These are phyloP conservation scores for Geodia barretti DNA, from an alignment of 37 sponge, comb jelly and placozoan species.

Conservation along the genomic window DNA sequence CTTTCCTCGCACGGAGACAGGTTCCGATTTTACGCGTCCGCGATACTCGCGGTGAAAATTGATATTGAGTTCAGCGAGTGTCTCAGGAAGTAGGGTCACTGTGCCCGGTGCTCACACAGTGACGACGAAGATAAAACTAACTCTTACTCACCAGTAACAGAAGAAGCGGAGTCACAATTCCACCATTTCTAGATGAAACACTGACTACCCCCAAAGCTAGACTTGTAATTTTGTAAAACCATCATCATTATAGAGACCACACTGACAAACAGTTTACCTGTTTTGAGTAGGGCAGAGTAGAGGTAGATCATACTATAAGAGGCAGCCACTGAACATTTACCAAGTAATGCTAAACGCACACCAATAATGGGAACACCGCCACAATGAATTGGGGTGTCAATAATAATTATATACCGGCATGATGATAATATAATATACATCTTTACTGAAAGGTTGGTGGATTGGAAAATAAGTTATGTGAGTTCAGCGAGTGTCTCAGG, in stretches of 20 bases:
- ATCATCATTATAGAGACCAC: too few species aligned
- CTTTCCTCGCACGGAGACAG: too few species aligned
- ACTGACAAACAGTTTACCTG: too few species aligned
- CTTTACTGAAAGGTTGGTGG: neutral
- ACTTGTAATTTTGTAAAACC: too few species aligned
- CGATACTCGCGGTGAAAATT: too few species aligned
- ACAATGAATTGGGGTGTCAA: too few species aligned
- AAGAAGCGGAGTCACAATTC: slow-evolving; percentile 28
- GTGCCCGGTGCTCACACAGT: neutral
- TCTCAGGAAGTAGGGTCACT: slow-evolving; percentile 40
- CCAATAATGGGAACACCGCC: too few species aligned
- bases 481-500: slow-evolving; percentile 57
- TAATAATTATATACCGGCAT: too few species aligned
- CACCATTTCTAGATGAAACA: slow-evolving; percentile 16
- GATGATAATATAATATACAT: neutral
- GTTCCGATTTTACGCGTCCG: too few species aligned
- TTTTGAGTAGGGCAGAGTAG: slow-evolving; percentile 31
- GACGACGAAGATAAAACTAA: neutral
- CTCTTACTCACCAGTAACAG: slow-evolving; percentile 13
- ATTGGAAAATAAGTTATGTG: neutral
- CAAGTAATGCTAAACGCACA: slow-evolving; percentile 44
- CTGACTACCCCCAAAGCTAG: slow-evolving; percentile 22
- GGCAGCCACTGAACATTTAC: slow-evolving; percentile 40
- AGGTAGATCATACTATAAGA: slow-evolving; percentile 44
- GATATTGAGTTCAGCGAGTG: slow-evolving; percentile 32